Evolutionary conservation across 2,113 vertebrate genomes (phyloP), one percentile per base, ranked within the genome.

Genomic region (Urocolius indicus): DNA sequence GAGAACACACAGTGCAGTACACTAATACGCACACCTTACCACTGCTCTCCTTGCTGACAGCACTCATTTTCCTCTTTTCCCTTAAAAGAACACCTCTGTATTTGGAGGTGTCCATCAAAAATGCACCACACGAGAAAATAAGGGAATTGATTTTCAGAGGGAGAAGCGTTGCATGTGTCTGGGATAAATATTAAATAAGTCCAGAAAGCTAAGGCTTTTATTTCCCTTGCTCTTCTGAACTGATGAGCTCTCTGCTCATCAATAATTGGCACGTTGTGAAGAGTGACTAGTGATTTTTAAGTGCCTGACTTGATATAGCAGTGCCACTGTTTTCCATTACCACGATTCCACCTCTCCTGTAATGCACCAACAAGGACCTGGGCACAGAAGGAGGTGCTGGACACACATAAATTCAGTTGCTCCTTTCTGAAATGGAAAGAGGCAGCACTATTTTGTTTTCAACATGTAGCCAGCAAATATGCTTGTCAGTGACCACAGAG

Each of bases 311-410:
- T 4, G 1, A 80, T 13, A 69, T 0, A 79, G 34, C 26, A 38
- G 29, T 34, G 63, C 29, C 62, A n/a, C 13, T 34, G 27, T 27
- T 83, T 45, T 19, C 54, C 76, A 10, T 20, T 41, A 46, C 14
- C 62, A 29, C 62, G 55, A 59, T 14, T 19, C 19, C 63, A 80
- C 20, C 49, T 76, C 54, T 61, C 36, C 54, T 32, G 45, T 46
- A 58, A 55, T 29, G 32, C 13, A 41, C 1, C 0, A 63, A 20
- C 0, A 1, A 80, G 13, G 23, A 49, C 34, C 55, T 67, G 29
- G 38, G 54, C 18, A 32, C 20, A 77, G 62, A 51, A 51, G 38
- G 71, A 72, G 38, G 7, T 43, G 72, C 43, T 83, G 32, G 14
- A 22, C 5, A 22, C 16, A 62, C 26, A 73, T 49, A 32, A 84